Percentiles rank a stretch among this genome's conserved stretches.
Evolutionary conservation across 2,797 vertebrate genomes (phyloP).

Genomic region (Lutjanus campechanus): DNA sequence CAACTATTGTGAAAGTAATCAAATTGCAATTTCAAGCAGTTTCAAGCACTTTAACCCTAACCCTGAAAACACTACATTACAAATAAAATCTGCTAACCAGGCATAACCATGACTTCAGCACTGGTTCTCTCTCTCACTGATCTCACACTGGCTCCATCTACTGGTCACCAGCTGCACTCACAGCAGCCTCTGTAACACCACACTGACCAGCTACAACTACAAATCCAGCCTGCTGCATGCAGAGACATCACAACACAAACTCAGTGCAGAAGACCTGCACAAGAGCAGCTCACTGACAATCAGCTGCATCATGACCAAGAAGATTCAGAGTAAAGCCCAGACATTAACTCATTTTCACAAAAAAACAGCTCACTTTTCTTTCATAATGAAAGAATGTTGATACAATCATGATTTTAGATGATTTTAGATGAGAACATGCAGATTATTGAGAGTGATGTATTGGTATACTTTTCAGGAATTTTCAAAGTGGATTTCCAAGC

Average conservation of each 20-base stretch:
- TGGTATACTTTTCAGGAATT: too few relatives aligned
- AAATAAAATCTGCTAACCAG: too few relatives aligned
- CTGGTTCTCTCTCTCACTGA: neutral
- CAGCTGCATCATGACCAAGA: neutral
- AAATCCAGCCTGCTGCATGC: neutral
- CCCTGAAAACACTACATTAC: too few relatives aligned
- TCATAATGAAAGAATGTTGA: neutral
- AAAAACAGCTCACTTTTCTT: neutral
- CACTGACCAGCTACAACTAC: neutral
- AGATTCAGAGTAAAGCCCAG: neutral
- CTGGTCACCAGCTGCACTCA: slow-evolving; percentile 15
- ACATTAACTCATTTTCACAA: neutral
- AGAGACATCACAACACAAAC: neutral
- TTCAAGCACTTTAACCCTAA: too few relatives aligned
- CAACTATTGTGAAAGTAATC: too few relatives aligned
- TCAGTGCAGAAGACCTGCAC: neutral
- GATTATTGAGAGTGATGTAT: neutral
- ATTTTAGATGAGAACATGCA: neutral
- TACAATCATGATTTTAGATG: neutral
- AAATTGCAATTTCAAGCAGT: too few relatives aligned
- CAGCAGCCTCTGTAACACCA: neutral
- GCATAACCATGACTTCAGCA: too few relatives aligned
- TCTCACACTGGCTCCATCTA: slow-evolving; percentile 18
- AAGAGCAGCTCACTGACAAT: neutral
- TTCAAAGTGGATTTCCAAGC: too few relatives aligned